Base-by-base conservation (phyloP, 2,113 vertebrate species). In the Sorex araneus region DNA sequence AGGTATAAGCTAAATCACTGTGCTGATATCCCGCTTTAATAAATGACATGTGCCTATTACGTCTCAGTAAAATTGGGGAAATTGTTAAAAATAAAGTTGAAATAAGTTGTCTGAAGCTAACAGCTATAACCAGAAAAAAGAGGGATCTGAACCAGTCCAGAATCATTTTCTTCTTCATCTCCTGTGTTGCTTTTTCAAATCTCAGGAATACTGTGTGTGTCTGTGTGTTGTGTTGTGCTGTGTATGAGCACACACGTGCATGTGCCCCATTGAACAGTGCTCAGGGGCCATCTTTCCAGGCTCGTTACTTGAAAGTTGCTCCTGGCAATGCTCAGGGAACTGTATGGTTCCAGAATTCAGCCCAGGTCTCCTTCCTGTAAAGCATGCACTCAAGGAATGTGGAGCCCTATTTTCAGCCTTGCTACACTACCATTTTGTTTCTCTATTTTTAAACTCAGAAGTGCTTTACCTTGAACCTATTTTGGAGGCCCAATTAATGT, bases 391-490 rank as follows among this genome's bases (percentile, higher is more conserved):
- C 40, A 40, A 40, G 40, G 40, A 40, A 3, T 40, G 40, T 40
- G 40, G 40, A 40, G 40, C 40, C 40, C 40, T 40, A 40, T 40
- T 40, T 40, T 40, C 40, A 40, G 40, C 40, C 40, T 7, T 40
- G 3, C 40, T 40, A 40, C 40, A 40, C 40, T 40, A 40, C 40
- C 40, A 40, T 40, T 40, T 40, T 40, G 40, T 40, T 40, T 40
- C 47, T 76, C 70, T 77, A 8, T 71, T 83, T 71, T 77, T 78
- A 71, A 64, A 64, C 18, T n/a, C 15, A 43, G 50, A 77, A 78
- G 54, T 82, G 70, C 43, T 77, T 54, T 18, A 77, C 34, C 76
- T 90, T 70, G 69, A 15, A 90, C 64, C 27, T 89, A 64, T 70
- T 87, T 66, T 78, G 54, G 50, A 91, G 54, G 71, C 9, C 30